Percentiles rank a stretch among this genome's conserved stretches.
phyloP scores from a whole-genome alignment of 2,888 invertebrate species.

The Bimastos eiseni region DNA sequence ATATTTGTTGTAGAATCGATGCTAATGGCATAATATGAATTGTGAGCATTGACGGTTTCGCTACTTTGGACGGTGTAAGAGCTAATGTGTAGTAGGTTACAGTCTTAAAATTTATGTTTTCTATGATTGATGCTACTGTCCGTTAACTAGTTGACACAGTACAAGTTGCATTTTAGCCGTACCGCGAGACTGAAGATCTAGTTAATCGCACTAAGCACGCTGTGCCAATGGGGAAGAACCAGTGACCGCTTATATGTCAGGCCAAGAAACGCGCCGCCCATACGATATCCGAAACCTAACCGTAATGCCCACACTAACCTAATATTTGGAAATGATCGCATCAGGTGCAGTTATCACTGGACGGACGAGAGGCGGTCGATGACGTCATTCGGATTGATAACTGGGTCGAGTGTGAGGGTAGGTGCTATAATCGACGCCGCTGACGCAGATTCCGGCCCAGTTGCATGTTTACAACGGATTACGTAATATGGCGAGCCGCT shows the following conservation, averaged over 20 bases:
- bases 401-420: constrained; percentile 19
- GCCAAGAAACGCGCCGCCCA: neutral
- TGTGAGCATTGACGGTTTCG: neutral
- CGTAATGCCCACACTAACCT: neutral
- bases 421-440: constrained; percentile 27
- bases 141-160: neutral
- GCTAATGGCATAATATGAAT: neutral
- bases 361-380: constrained; percentile 18
- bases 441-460: constrained; percentile 35
- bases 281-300: neutral
- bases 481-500: constrained; percentile 18
- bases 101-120: neutral
- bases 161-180: constrained; percentile 4
- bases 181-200: neutral
- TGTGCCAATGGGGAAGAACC: neutral
- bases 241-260: neutral
- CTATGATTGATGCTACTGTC: neutral
- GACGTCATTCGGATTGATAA: constrained; percentile 34
- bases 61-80: neutral
- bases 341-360: neutral
- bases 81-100: neutral
- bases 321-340: neutral
- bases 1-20: too few relatives aligned
- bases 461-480: constrained; percentile 30
- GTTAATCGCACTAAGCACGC: neutral